These are phyloP conservation scores for Amphibalanus amphitrite DNA, from an alignment of 1,140 invertebrate species.

Conservation along the genomic window DNA sequence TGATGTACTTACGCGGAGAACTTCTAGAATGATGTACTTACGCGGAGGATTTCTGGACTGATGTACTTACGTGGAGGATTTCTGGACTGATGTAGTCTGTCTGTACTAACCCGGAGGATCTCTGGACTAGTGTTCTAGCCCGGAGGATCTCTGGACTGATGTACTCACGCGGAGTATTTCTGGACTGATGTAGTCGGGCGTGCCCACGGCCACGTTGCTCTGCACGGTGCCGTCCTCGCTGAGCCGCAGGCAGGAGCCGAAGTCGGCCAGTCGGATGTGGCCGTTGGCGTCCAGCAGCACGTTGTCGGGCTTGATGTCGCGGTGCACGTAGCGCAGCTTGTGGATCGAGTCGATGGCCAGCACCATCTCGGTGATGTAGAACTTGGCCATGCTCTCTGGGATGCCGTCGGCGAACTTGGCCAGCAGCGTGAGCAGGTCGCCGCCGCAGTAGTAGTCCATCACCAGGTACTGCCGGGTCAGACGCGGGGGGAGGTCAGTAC, in stretches of 20 bases:
- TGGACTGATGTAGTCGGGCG: slow-evolving; percentile 98
- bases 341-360: slow-evolving; percentile 94
- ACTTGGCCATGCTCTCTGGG: slow-evolving; percentile 95
- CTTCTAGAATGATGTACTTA: no score
- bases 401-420: slow-evolving; percentile 97
- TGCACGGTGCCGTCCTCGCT: slow-evolving; percentile 81
- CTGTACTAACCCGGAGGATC: no score
- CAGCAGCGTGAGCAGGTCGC: slow-evolving; percentile 87
- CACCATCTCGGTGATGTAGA: slow-evolving; percentile 99
- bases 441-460: slow-evolving; percentile 99
- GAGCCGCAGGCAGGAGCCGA: slow-evolving; percentile 88
- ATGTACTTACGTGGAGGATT: no score
- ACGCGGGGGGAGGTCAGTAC: no score
- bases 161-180: slow-evolving; percentile 53
- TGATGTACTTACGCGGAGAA: no score
- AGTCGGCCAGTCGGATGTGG: slow-evolving; percentile 96
- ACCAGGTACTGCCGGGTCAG: slow-evolving; percentile 67
- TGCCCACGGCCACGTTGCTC: slow-evolving; percentile 97
- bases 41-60: no score
- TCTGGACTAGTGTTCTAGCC: slow-evolving; percentile 15
- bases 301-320: slow-evolving; percentile 98
- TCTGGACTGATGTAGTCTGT: no score
- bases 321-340: slow-evolving; percentile 86
- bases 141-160: no score
- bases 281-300: slow-evolving; percentile 93